Evolutionary conservation across 92 coral and sea anemone genomes (phyloP), one percentile per base, ranked within the genome.

Genomic region (Micromussa lordhowensis): DNA sequence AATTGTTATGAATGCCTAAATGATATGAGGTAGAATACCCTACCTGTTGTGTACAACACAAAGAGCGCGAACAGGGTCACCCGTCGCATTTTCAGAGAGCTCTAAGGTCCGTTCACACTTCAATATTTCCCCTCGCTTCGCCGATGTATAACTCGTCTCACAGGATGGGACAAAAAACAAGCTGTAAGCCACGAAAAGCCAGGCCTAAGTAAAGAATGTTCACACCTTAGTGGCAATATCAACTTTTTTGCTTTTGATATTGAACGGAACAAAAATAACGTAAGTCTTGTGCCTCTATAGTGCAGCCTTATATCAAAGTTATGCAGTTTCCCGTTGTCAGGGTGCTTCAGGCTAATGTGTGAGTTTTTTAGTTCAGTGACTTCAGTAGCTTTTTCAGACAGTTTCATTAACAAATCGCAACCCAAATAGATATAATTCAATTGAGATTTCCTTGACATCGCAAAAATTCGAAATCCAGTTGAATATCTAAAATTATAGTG

Each of bases 161-260:
- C 38, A 21, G 24, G n/a, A 73, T 13, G 34, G 5, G 38, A 16
- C 78, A 13, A 48, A 78, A n/a, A 69, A 49, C 72, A 59, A 82
- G 77, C 18, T 69, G 30, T 21, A 82, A 82, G 77, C 51, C 81
- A 35, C 73, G 28, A 84, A 59, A 74, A 55, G 71, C 38, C 64
- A 78, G 71, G 22, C 69, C 87, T 84, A 75, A 15, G 57, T 10
- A 57, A 74, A 84, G 88, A 84, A 84, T 84, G 81, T 49, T 49
- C 73, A 84, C 81, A 84, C 31, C 36, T 84, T 35, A 69, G 28
- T 34, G 38, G 74, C 88, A 84, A 84, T 84, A 84, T 74, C 59
- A 71, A 35, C 68, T 38, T 84, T 72, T 35, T 44, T 17, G n/a
- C 30, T 15, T 72, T 26, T 54, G 61, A 84, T 84, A 84, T 84